Evolutionary conservation across 2,888 invertebrate genomes (phyloP).

Genomic region (Epicampocera succincta): DNA sequence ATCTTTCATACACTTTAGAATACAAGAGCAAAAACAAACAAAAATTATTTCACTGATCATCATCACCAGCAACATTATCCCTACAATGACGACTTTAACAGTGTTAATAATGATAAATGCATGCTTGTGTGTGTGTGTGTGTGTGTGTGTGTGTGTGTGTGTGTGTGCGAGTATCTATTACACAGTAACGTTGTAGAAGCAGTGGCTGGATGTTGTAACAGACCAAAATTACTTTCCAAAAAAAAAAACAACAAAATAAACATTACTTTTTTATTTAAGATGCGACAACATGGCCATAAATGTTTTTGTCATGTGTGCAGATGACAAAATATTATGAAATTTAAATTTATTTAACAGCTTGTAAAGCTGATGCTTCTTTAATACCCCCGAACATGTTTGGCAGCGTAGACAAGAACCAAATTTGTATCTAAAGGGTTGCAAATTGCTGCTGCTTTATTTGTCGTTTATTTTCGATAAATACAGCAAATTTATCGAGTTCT

Average conservation of each 20-base stretch:
- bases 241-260: not conserved
- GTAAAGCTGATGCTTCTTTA: conserved; percentile 1
- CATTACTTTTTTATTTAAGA: not conserved
- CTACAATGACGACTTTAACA: conserved; percentile 60
- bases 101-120: conserved; percentile 60
- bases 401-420: no score
- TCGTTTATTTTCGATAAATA: no score
- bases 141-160: not conserved
- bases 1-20: conserved; percentile 18
- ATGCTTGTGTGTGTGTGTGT: not conserved
- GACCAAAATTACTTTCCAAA: conserved; percentile 14
- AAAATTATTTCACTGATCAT: conserved; percentile 33
- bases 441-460: no score
- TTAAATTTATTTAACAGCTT: conserved; percentile 57
- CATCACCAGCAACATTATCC: conserved; percentile 39
- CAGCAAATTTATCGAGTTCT: no score
- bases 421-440: no score
- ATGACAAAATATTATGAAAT: conserved; percentile 60
- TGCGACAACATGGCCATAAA: conserved; percentile 13
- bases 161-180: conserved; percentile 14
- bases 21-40: not conserved
- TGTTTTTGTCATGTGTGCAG: conserved; percentile 54
- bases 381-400: not conserved
- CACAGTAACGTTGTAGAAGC: not conserved
- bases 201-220: not conserved